Evolutionary conservation across 2,113 vertebrate species (phyloP).

Genomic region (Hiodon alosoides): DNA sequence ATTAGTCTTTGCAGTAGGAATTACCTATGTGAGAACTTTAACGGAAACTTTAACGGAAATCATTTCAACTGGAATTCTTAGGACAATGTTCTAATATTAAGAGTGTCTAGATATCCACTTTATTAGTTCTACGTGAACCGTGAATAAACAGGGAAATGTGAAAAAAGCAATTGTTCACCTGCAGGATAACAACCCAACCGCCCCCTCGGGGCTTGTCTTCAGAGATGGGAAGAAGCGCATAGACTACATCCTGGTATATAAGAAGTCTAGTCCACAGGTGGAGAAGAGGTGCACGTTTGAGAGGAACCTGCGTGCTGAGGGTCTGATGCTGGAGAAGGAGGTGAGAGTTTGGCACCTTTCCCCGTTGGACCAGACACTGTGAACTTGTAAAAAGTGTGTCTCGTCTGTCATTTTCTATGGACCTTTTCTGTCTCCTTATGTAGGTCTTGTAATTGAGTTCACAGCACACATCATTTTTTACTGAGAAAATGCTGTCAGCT

Average conservation of each 20-base stretch:
- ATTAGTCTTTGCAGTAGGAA: too few species aligned
- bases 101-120: background rate
- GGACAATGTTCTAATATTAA: too few species aligned
- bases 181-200: conserved; percentile 62
- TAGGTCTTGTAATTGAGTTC: too few species aligned
- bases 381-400: background rate
- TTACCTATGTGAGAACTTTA: too few species aligned
- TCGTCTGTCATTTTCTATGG: too few species aligned
- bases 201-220: conserved; percentile 79
- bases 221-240: conserved; percentile 94
- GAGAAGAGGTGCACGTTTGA: conserved; percentile 96
- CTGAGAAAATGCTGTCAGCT: too few species aligned
- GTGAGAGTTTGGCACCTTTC: conserved; percentile 45
- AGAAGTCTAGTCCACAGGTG: conserved; percentile 88
- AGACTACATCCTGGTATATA: conserved; percentile 96
- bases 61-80: too few species aligned
- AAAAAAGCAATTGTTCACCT: background rate
- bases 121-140: background rate
- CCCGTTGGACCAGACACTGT: background rate
- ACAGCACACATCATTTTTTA: too few species aligned
- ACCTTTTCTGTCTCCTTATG: too few species aligned
- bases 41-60: too few species aligned
- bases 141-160: background rate
- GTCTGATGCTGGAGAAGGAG: conserved; percentile 95
- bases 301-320: conserved; percentile 91